These are phyloP conservation scores for Lathronympha strigana DNA, from an alignment of 2,888 invertebrate genomes.

Conservation along the genomic window DNA sequence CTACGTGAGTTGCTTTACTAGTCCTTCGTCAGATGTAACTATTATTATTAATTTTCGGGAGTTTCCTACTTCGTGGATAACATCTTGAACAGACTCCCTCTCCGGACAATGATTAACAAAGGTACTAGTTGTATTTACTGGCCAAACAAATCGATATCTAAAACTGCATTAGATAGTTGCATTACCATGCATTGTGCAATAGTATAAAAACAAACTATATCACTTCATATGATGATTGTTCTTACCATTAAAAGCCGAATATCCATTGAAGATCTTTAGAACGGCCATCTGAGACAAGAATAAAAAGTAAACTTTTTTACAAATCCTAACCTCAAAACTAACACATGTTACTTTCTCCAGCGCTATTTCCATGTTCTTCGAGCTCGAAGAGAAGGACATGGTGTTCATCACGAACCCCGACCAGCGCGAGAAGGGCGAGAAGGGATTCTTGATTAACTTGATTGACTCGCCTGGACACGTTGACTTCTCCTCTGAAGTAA, in stretches of 20 bases:
- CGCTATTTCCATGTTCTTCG: conserved; percentile 99
- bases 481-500: conserved; percentile 99
- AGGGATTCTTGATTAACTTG: conserved; percentile 99
- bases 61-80: not conserved
- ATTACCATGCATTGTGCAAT: conserved; percentile 36
- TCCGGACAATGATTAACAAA: not conserved
- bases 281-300: conserved; percentile 81
- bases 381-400: conserved; percentile 97
- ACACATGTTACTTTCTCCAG: conserved; percentile 74
- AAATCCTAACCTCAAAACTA: conserved; percentile 20
- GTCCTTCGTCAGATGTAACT: not conserved
- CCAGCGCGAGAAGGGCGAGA: conserved; percentile 94
- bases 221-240: conserved; percentile 79
- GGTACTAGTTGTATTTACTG: not conserved
- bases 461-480: conserved; percentile 99
- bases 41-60: conserved; percentile 2
- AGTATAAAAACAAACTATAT: conserved; percentile 11
- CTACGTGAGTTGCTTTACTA: conserved; percentile 91
- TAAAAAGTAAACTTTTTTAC: conserved; percentile 3
- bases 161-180: conserved; percentile 16
- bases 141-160: conserved; percentile 28
- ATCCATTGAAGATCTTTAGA: conserved; percentile 78
- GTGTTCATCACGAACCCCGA: conserved; percentile 95
- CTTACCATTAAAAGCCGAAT: conserved; percentile 76
- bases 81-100: not conserved